phyloP scores from a whole-genome alignment of 1,140 invertebrate genomes.

The Acromyrmex echinatior region DNA sequence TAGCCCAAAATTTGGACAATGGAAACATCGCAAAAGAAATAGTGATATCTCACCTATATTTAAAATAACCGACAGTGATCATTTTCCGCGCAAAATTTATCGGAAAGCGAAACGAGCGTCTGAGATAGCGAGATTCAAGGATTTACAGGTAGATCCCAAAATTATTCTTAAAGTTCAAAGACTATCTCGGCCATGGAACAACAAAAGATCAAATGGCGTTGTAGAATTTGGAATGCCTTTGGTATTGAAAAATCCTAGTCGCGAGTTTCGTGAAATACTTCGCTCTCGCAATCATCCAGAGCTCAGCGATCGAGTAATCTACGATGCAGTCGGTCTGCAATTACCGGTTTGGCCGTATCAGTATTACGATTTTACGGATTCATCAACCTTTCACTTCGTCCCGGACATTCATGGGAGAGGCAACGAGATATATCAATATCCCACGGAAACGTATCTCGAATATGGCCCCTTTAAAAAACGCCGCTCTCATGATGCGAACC shows the following conservation, averaged over 20 bases:
- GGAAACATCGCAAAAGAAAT: not conserved
- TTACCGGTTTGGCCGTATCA: constrained; percentile 7
- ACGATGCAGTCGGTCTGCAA: not conserved
- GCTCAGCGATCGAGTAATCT: not conserved
- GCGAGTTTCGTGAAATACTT: not conserved
- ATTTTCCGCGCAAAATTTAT: not conserved
- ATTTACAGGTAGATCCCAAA: not conserved
- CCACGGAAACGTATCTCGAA: constrained; percentile 7
- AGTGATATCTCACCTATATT: not conserved
- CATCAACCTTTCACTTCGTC: not conserved
- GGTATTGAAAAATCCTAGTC: not conserved
- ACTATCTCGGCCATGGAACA: not conserved
- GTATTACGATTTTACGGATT: constrained; percentile 35
- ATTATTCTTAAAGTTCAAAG: not conserved
- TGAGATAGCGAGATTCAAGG: not conserved
- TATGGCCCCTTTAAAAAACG: constrained; percentile 32
- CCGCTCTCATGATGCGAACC: not conserved
- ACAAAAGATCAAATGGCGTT: not conserved
- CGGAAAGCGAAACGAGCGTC: not conserved
- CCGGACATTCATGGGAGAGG: not conserved
- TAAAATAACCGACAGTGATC: not conserved
- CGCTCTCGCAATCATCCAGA: not conserved
- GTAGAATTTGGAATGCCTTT: not conserved
- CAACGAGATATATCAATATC: constrained; percentile 24
- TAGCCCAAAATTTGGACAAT: not conserved